Evolutionary conservation across 1,140 invertebrate species (phyloP), one percentile per base, ranked within the genome.

Genomic region (Drosophila kohkoa): DNA sequence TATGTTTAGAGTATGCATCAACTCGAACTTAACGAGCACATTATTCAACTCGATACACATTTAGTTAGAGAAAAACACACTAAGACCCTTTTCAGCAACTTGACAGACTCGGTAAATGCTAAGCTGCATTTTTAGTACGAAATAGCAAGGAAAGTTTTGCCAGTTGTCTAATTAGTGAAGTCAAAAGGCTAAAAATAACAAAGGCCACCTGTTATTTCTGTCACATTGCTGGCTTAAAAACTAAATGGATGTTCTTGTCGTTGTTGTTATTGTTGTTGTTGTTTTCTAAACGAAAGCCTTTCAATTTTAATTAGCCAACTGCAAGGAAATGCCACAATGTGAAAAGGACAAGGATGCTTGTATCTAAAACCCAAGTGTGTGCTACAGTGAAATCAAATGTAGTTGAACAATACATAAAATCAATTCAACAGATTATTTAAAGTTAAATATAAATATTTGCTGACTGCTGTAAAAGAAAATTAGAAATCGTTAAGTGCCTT

Each of bases 281-380:
- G 54, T 67, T 79, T 67, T 51, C 52, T 64, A 38, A 46, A 45
- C 66, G 55, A 59, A 60, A 77, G 63, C 71, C 65, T 62, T 76
- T 76, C 63, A 73, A 72, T 71, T 82, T 80, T 83, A 82, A 82
- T 83, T 83, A 82, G 59, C 38, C 63, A 51, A 69, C 38, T 46
- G 45, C 20, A 68, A 60, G 8, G 20, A 38, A 32, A 43, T 43
- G 43, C 16, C 64, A 52, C 63, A 68, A 68, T 30, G 46, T 13
- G 13, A 7, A 32, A 28, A 55, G 13, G 13, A 38, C 10, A 38
- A 38, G 2, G 32, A 55, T 55, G 5, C 52, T 30, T 10, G 8
- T 38, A 10, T 38, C 49, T 20, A 38, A 16, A 49, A 35, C 11
- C 1, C 28, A 35, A 43, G n/a, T 25, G 13, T 25, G 13, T 20